Evolutionary conservation across 1,140 invertebrate genomes (phyloP).

Genomic region (Zaprionus camerounensis): DNA sequence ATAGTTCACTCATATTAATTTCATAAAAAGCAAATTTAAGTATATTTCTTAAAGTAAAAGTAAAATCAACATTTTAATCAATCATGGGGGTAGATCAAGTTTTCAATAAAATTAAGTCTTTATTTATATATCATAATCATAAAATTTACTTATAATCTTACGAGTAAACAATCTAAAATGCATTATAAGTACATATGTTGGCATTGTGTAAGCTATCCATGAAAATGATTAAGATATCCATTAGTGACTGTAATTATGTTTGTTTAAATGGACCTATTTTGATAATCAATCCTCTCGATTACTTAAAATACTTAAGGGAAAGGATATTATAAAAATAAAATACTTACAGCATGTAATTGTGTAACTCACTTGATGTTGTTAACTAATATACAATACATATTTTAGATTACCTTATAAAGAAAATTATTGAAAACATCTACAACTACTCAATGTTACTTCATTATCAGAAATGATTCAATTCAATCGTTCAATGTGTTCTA

Average conservation of each 20-base stretch:
- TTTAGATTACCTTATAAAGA: constrained; percentile 14
- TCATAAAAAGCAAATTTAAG: no score
- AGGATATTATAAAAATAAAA: constrained; percentile 39
- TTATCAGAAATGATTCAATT: constrained; percentile 18
- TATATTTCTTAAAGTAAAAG: no score
- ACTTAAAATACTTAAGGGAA: constrained; percentile 42
- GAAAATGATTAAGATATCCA: constrained; percentile 52
- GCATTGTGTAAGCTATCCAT: constrained; percentile 52
- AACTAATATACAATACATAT: constrained; percentile 19
- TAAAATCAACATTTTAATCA: no score
- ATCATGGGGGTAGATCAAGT: neutral
- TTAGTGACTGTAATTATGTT: constrained; percentile 49
- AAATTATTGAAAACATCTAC: constrained; percentile 13
- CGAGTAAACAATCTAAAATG: constrained; percentile 65
- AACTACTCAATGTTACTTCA: constrained; percentile 18
- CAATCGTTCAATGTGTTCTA: constrained; percentile 20
- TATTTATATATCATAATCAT: constrained; percentile 70
- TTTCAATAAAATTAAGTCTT: constrained; percentile 64
- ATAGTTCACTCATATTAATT: no score
- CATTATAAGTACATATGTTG: constrained; percentile 72
- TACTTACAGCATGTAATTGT: constrained; percentile 48
- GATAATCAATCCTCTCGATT: constrained; percentile 34
- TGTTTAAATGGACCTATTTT: constrained; percentile 36
- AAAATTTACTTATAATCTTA: constrained; percentile 68
- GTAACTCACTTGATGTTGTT: constrained; percentile 13